These are phyloP conservation scores for Cyrtodaria siliqua DNA, from an alignment of 2,888 invertebrate species.

Conservation along the genomic window DNA sequence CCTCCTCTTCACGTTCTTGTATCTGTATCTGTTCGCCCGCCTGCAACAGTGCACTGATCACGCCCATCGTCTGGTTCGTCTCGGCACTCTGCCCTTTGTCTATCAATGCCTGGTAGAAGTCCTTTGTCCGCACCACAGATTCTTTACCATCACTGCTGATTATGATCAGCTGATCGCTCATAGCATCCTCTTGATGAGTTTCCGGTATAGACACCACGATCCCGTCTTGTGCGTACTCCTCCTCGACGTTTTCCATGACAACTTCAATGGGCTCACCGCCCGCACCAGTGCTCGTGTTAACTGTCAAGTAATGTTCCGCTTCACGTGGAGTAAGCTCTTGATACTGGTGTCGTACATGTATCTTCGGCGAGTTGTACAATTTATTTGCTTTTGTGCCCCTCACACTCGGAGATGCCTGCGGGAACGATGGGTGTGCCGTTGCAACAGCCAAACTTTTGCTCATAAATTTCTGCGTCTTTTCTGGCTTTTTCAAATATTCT, in stretches of 20 bases:
- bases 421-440: conserved; percentile 53
- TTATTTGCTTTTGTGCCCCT: conserved; percentile 39
- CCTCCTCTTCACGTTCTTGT: conserved; percentile 38
- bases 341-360: conserved; percentile 5
- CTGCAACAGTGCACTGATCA: conserved; percentile 43
- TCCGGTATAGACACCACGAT: neutral
- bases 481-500: conserved; percentile 43
- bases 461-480: conserved; percentile 28
- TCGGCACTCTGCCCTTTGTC: conserved; percentile 19
- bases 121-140: conserved; percentile 34
- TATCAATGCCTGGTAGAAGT: conserved; percentile 34
- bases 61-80: conserved; percentile 33
- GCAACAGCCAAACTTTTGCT: conserved; percentile 31
- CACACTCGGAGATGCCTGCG: conserved; percentile 53
- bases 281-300: conserved; percentile 10
- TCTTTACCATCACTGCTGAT: conserved; percentile 34
- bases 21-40: conserved; percentile 51
- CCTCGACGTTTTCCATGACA: conserved; percentile 30
- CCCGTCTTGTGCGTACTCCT: neutral
- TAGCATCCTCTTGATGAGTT: neutral
- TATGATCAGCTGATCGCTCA: conserved; percentile 25
- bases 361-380: conserved; percentile 45
- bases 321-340: neutral
- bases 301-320: conserved; percentile 8
- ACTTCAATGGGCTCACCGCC: conserved; percentile 11